A percentile compares a stretch with the other conserved stretches of the same genome.
Evolutionary conservation across 2,888 invertebrate genomes (phyloP).

Genomic region (Acleris literana): DNA sequence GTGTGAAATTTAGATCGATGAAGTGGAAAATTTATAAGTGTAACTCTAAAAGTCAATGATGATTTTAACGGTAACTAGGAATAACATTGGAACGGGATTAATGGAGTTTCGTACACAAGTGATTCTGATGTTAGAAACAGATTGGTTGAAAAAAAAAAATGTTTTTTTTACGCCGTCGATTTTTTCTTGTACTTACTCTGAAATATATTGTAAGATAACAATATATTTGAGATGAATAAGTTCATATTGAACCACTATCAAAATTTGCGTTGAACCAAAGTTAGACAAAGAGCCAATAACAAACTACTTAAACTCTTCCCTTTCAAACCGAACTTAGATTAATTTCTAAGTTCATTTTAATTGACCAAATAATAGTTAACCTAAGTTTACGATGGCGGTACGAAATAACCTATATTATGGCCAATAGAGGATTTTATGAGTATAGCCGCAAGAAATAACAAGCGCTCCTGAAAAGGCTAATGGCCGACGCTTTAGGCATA

Average conservation of each 20-base stretch:
- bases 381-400: constrained; percentile 17
- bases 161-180: no score
- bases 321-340: constrained; percentile 32
- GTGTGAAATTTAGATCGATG: constrained; percentile 24
- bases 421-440: constrained; percentile 36
- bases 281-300: constrained; percentile 26
- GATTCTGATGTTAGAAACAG: no score
- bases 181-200: no score
- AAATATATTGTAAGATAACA: no score
- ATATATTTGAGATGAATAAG: background rate
- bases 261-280: constrained; percentile 19
- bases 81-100: no score
- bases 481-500: constrained; percentile 44
- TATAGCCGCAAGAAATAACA: constrained; percentile 39
- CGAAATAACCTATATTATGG: constrained; percentile 27
- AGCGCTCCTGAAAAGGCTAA: constrained; percentile 53
- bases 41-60: background rate
- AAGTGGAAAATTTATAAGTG: constrained; percentile 13
- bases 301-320: constrained; percentile 26
- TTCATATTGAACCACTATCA: constrained; percentile 11
- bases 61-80: no score
- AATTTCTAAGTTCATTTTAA: constrained; percentile 33
- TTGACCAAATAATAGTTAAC: constrained; percentile 29
- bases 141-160: no score
- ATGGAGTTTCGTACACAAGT: no score